Percentiles rank a stretch among this genome's conserved stretches.
Evolutionary conservation across 1,140 invertebrate species (phyloP).

Genomic region (Macrobrachium rosenbergii): DNA sequence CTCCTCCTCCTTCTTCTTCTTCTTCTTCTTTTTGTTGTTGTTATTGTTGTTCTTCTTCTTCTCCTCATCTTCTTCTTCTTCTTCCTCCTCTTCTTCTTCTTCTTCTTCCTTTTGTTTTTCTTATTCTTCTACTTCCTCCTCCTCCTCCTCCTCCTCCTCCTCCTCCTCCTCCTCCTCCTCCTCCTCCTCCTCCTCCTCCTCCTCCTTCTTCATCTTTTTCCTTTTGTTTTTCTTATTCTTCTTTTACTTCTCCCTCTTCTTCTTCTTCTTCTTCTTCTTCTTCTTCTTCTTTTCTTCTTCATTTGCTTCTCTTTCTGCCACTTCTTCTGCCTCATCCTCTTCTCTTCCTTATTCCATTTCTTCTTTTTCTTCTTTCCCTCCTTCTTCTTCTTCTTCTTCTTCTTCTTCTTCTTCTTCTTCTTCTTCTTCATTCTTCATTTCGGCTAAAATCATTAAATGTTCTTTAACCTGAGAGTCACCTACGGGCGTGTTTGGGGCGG

Average conservation of each 20-base stretch:
- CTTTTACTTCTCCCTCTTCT: no score
- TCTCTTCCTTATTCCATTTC: neutral
- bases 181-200: neutral
- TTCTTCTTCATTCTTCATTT: neutral
- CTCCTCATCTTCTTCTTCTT: neutral
- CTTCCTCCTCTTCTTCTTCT: neutral
- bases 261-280: neutral
- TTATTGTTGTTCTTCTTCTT: no score
- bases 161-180: no score
- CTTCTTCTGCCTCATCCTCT: neutral
- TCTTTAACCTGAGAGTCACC: no score
- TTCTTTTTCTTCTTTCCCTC: neutral
- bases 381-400: neutral
- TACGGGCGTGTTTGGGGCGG: no score
- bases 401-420: neutral
- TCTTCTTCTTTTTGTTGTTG: no score
- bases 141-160: no score
- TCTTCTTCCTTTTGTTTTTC: neutral
- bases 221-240: no score
- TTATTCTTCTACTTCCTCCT: neutral
- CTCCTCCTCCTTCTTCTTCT: no score
- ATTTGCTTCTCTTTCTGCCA: neutral
- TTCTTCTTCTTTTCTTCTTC: neutral
- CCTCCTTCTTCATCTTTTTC: neutral
- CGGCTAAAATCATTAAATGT: no score